A percentile compares a stretch with the other conserved stretches of the same genome.
phyloP scores from a whole-genome alignment of 2,113 vertebrate genomes.

The Sclerurus mexicanus region DNA sequence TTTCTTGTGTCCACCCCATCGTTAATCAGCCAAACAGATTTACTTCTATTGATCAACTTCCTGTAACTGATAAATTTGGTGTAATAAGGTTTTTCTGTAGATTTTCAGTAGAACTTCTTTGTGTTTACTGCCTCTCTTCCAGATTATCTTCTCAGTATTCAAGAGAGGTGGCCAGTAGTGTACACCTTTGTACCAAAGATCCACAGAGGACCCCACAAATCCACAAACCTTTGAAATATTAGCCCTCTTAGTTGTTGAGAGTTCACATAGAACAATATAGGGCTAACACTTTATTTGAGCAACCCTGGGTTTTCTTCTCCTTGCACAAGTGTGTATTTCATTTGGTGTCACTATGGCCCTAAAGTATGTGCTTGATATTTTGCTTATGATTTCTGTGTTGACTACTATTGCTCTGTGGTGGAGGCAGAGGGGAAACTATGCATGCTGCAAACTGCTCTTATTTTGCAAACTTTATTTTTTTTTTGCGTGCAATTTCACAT shows the following conservation, averaged over 20 bases:
- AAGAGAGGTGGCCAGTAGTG: neutral
- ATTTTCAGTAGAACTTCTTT: neutral
- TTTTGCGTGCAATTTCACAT: neutral
- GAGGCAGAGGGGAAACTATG: neutral
- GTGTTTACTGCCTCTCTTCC: neutral
- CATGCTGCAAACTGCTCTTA: neutral
- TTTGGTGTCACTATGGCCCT: neutral
- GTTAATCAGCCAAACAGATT: neutral
- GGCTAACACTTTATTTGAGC: neutral
- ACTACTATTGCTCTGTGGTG: neutral
- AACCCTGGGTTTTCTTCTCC: neutral
- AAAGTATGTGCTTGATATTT: neutral
- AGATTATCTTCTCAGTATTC: neutral
- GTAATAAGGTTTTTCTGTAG: neutral
- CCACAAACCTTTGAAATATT: neutral
- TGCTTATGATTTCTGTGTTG: neutral
- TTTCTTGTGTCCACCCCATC: neutral
- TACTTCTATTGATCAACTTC: neutral
- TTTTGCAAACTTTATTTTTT: neutral
- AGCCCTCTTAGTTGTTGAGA: neutral
- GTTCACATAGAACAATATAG: neutral
- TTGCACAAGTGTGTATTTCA: neutral
- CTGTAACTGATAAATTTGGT: neutral
- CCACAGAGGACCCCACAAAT: neutral
- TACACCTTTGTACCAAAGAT: neutral